These are phyloP conservation scores for Embidobia sp. DNA, from an alignment of 2,888 invertebrate species.

Conservation along the genomic window DNA sequence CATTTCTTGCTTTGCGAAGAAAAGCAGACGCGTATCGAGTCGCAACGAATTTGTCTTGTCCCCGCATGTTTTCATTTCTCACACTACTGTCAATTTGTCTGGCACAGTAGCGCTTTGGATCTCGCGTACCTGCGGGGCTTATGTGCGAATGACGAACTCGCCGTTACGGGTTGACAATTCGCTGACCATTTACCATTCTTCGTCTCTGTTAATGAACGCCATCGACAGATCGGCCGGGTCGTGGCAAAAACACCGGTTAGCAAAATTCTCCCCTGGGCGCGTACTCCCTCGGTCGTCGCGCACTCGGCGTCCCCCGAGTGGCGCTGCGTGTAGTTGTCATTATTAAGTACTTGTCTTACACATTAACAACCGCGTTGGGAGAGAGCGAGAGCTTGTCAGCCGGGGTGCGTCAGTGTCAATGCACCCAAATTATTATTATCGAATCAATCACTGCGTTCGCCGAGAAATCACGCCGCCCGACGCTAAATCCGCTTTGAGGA, in stretches of 20 bases:
- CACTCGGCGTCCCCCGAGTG: slow-evolving; percentile 19
- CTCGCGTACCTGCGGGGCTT: slow-evolving; percentile 21
- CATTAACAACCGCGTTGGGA: slow-evolving; percentile 10
- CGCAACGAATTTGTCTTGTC: background rate
- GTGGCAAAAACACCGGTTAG: slow-evolving; percentile 38
- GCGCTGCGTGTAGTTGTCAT: slow-evolving; percentile 27
- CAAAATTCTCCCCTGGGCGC: slow-evolving; percentile 48
- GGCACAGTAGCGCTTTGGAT: slow-evolving; percentile 15
- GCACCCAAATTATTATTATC: slow-evolving; percentile 16
- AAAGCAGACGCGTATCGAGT: too few relatives aligned
- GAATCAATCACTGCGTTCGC: slow-evolving; percentile 17
- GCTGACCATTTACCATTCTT: slow-evolving; percentile 33
- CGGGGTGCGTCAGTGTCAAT: slow-evolving; percentile 7
- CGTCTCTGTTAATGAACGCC: too few relatives aligned
- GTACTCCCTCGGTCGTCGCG: slow-evolving; percentile 12
- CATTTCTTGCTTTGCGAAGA: too few relatives aligned
- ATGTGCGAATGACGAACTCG: slow-evolving; percentile 41
- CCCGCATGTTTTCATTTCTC: slow-evolving; percentile 46
- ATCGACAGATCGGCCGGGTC: too few relatives aligned
- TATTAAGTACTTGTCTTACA: slow-evolving; percentile 32
- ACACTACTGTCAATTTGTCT: slow-evolving; percentile 47
- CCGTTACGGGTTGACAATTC: slow-evolving; percentile 42
- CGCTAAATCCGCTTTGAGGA: too few relatives aligned
- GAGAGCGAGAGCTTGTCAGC: slow-evolving; percentile 6
- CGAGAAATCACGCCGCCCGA: too few relatives aligned